Percentiles rank a stretch among this genome's conserved stretches.
Conservation (phyloP, 2,113 vertebrate species). For the Campylomormyrus tamandua region DNA sequence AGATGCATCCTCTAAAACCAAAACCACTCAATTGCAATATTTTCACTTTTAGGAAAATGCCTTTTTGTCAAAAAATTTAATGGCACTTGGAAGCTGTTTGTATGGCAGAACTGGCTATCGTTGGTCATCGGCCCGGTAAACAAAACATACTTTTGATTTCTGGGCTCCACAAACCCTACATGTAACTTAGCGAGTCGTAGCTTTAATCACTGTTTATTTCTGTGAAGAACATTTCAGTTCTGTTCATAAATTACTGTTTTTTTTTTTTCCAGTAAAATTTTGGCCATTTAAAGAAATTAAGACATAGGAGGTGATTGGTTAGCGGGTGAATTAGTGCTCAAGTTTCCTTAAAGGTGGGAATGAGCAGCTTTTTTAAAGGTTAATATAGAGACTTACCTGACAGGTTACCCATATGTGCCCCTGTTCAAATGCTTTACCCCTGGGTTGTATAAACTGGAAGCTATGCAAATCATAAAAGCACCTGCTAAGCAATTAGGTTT, state of each 20-base stretch:
- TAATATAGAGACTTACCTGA: background rate
- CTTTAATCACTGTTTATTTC: background rate
- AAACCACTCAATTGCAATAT: background rate
- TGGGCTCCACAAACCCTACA: background rate
- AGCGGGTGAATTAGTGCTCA: background rate
- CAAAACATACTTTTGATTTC: background rate
- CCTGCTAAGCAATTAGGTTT: background rate
- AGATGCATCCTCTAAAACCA: background rate
- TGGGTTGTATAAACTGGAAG: background rate
- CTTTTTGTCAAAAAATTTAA: background rate
- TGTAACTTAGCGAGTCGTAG: background rate
- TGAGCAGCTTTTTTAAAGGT: background rate
- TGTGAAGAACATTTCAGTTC: background rate
- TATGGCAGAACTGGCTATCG: background rate
- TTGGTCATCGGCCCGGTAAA: background rate
- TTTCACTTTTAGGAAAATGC: background rate
- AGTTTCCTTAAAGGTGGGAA: background rate
- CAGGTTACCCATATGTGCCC: background rate
- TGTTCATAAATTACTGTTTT: background rate
- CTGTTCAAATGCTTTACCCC: background rate
- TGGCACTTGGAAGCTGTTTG: background rate
- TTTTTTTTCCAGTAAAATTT: background rate
- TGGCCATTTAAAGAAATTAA: background rate
- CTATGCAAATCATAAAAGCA: constrained; percentile 8
- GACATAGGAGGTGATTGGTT: background rate